phyloP scores from a whole-genome alignment of 2,888 invertebrate species.

The Acanthococcus lagerstroemiae region DNA sequence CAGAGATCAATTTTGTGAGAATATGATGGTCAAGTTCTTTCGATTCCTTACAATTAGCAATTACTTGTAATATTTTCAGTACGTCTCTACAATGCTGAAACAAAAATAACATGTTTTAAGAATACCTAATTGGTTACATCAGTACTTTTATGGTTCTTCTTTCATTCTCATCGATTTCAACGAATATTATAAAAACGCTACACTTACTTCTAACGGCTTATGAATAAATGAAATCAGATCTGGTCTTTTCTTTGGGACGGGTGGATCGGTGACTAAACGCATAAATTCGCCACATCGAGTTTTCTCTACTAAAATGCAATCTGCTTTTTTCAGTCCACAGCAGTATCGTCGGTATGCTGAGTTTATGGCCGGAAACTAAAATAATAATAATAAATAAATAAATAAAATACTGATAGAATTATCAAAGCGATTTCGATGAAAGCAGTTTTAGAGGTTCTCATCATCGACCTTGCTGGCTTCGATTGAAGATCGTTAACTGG shows the following conservation, averaged over 20 bases:
- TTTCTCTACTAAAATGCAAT: constrained; percentile 63
- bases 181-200: no score
- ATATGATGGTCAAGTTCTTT: constrained; percentile 45
- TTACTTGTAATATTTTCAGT: constrained; percentile 50
- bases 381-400: constrained; percentile 19
- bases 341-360: constrained; percentile 73
- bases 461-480: neutral
- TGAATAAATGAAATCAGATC: constrained; percentile 76
- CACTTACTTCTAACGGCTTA: constrained; percentile 64
- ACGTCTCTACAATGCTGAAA: constrained; percentile 56
- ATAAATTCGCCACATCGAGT: constrained; percentile 63
- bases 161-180: no score
- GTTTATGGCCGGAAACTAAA: constrained; percentile 49
- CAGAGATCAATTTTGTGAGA: constrained; percentile 45
- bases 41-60: constrained; percentile 45
- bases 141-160: no score
- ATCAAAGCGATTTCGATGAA: no score
- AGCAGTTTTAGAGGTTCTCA: neutral
- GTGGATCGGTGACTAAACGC: constrained; percentile 66
- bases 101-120: neutral
- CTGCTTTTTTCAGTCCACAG: constrained; percentile 72
- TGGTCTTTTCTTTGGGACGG: constrained; percentile 68
- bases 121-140: no score
- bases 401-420: no score
- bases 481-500: neutral